Evolutionary conservation across 2,797 vertebrate genomes (phyloP).

Genomic region (Spondyliosoma cantharus): DNA sequence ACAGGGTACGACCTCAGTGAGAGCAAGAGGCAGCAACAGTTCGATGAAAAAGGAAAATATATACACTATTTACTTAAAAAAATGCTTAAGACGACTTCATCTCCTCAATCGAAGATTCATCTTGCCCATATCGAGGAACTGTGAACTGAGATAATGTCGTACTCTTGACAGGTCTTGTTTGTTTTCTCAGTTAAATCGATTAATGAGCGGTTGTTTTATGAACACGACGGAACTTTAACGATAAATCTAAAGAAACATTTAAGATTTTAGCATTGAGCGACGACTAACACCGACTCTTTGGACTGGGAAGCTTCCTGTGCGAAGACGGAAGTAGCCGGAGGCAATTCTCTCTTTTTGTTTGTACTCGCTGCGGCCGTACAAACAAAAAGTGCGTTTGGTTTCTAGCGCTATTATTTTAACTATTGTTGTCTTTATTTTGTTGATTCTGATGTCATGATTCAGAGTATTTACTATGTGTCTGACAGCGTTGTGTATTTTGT

Average conservation of each 20-base stretch:
- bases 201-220: neutral
- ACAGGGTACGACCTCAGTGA: too few relatives aligned
- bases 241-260: neutral
- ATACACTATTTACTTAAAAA: neutral
- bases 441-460: rapidly evolving
- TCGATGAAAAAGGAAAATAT: too few relatives aligned
- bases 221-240: neutral
- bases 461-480: rapidly evolving
- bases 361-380: neutral
- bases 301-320: neutral
- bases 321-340: neutral
- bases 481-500: rapidly evolving
- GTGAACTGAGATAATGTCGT: neutral
- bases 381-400: neutral
- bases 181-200: neutral
- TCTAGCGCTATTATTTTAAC: rapidly evolving
- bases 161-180: neutral
- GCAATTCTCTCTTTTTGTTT: neutral
- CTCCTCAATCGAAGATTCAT: neutral
- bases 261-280: too few relatives aligned
- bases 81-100: neutral
- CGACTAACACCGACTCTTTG: neutral
- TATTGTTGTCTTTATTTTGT: rapidly evolving
- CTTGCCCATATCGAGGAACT: neutral
- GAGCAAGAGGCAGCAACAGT: too few relatives aligned